These are phyloP conservation scores for Ryuthela nishihirai DNA, from an alignment of 2,888 invertebrate genomes.

Conservation along the genomic window DNA sequence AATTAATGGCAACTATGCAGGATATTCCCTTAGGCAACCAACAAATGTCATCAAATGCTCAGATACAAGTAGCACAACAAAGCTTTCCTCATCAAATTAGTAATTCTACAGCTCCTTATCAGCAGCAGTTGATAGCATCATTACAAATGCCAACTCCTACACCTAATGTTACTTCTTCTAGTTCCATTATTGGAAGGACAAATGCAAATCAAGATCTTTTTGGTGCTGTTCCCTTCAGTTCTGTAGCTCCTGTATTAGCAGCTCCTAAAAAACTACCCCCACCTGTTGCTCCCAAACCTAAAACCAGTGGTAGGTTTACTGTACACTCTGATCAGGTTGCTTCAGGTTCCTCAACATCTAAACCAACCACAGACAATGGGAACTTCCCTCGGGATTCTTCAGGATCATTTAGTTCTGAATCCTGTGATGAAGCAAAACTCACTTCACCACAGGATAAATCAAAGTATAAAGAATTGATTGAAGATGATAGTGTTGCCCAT, in stretches of 20 bases:
- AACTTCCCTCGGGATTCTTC: slow-evolving; percentile 36
- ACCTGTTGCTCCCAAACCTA: slow-evolving; percentile 18
- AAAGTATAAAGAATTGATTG: slow-evolving; percentile 39
- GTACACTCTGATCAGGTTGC: not conserved
- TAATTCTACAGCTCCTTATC: slow-evolving; percentile 24
- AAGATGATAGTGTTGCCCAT: slow-evolving; percentile 29
- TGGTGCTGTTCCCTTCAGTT: slow-evolving; percentile 45
- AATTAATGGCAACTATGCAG: slow-evolving; percentile 7
- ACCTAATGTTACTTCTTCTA: not conserved
- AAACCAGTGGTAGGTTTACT: slow-evolving; percentile 1
- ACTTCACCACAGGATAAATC: slow-evolving; percentile 33
- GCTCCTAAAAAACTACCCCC: slow-evolving; percentile 15
- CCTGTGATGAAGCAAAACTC: slow-evolving; percentile 36
- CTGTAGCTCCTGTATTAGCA: slow-evolving; percentile 35
- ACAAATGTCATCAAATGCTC: not conserved
- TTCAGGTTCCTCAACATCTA: not conserved
- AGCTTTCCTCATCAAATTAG: slow-evolving; percentile 7
- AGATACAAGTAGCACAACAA: slow-evolving; percentile 4
- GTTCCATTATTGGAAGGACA: slow-evolving; percentile 7
- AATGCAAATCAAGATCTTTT: slow-evolving; percentile 44
- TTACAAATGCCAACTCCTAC: not conserved
- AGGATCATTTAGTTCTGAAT: slow-evolving; percentile 39
- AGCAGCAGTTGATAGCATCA: slow-evolving; percentile 12
- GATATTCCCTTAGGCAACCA: not conserved
- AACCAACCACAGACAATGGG: slow-evolving; percentile 26